These are phyloP conservation scores for Pseudolycoriella hygida DNA, from an alignment of 2,888 invertebrate species.

Conservation along the genomic window DNA sequence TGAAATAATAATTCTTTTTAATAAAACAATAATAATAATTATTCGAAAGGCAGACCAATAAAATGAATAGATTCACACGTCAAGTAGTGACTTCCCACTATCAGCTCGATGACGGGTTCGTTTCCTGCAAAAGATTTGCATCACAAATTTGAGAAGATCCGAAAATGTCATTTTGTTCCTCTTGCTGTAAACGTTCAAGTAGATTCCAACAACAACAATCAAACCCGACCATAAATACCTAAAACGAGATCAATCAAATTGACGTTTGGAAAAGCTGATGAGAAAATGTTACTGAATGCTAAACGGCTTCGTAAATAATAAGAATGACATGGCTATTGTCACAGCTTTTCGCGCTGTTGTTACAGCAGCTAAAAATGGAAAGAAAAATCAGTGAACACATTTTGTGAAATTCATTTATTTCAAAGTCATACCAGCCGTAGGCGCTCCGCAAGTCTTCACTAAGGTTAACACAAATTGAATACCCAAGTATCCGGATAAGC, in stretches of 20 bases:
- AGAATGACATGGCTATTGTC: constrained; percentile 80
- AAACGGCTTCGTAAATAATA: constrained; percentile 88
- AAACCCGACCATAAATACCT: constrained; percentile 79
- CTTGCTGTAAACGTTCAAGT: constrained; percentile 84
- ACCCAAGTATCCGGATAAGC: constrained; percentile 79
- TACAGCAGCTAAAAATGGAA: constrained; percentile 47
- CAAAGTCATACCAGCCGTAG: constrained; percentile 49
- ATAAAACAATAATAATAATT: no score
- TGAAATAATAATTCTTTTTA: no score
- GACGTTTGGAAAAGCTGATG: neutral
- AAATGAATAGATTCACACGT: neutral
- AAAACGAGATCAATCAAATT: constrained; percentile 7
- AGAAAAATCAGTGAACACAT: constrained; percentile 21
- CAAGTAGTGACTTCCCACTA: neutral
- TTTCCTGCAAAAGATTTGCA: neutral
- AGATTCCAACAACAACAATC: constrained; percentile 78
- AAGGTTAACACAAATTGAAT: constrained; percentile 83
- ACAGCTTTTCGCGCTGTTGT: constrained; percentile 82
- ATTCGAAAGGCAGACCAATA: no score
- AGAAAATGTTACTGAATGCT: constrained; percentile 61
- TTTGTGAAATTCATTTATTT: no score
- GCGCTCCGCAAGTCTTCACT: constrained; percentile 77
- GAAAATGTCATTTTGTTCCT: constrained; percentile 29
- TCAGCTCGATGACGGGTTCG: neutral
- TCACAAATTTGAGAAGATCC: constrained; percentile 11